Conservation (phyloP, 2,888 invertebrate genomes). For the Scaptomyza caliginosa region DNA sequence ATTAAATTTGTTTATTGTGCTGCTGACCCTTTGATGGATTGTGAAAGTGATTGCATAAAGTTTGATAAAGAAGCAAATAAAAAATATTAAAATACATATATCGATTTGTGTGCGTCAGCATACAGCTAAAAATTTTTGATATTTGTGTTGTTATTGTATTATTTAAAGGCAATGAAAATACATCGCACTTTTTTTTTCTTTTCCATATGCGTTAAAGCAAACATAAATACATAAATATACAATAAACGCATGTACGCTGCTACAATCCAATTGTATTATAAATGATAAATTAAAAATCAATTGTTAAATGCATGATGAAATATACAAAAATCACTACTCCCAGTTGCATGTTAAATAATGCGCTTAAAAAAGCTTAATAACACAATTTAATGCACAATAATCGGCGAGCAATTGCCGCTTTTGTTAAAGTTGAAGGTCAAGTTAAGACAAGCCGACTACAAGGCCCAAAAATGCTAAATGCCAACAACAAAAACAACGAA, state of each 20-base stretch:
- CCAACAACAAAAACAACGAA: neutral
- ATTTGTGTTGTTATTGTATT: slow-evolving; percentile 32
- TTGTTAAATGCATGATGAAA: slow-evolving; percentile 25
- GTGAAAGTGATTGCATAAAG: slow-evolving; percentile 75
- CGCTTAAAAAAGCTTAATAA: slow-evolving; percentile 21
- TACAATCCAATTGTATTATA: slow-evolving; percentile 26
- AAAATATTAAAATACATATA: slow-evolving; percentile 10
- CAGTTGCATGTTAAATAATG: slow-evolving; percentile 12
- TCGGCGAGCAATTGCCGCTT: slow-evolving; percentile 11
- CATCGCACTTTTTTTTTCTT: slow-evolving; percentile 13
- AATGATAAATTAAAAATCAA: slow-evolving; percentile 54
- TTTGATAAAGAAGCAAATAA: slow-evolving; percentile 23
- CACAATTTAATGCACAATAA: slow-evolving; percentile 14
- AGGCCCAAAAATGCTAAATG: slow-evolving; percentile 9
- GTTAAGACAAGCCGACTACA: slow-evolving; percentile 1
- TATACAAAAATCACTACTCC: neutral
- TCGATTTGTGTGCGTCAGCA: slow-evolving; percentile 3
- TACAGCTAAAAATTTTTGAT: slow-evolving; percentile 6
- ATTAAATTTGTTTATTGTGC: slow-evolving; percentile 62
- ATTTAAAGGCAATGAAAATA: slow-evolving; percentile 34
- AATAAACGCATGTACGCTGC: neutral
- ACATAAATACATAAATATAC: slow-evolving; percentile 2
- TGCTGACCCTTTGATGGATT: slow-evolving; percentile 51
- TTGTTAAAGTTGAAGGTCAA: slow-evolving; percentile 21
- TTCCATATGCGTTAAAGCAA: slow-evolving; percentile 23